Conservation (phyloP, 2,797 vertebrate genomes). For the Allobates femoralis region DNA sequence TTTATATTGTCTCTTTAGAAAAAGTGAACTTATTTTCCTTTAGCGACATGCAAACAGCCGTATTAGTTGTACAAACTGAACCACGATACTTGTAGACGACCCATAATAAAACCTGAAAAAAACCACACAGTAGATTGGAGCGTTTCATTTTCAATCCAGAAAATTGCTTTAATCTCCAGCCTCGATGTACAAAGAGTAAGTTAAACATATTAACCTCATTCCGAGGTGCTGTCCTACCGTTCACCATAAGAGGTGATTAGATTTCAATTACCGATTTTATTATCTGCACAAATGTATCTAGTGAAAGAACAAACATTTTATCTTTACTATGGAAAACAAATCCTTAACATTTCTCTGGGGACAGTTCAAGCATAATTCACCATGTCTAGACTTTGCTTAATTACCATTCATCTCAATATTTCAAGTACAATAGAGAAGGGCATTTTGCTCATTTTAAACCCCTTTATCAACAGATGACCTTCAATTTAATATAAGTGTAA, state of each 20-base stretch:
- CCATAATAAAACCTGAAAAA: not conserved
- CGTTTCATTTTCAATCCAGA: not conserved
- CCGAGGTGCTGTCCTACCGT: not conserved
- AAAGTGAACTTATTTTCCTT: too few relatives aligned
- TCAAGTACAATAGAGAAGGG: conserved; percentile 33
- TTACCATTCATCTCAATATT: conserved; percentile 50
- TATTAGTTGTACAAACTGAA: not conserved
- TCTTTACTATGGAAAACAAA: conserved; percentile 43
- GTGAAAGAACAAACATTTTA: conserved; percentile 46
- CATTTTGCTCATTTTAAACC: conserved; percentile 51
- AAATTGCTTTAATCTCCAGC: not conserved
- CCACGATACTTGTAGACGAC: not conserved
- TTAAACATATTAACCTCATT: conserved; percentile 6
- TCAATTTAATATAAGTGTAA: conserved; percentile 33
- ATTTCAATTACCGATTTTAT: conserved; percentile 48
- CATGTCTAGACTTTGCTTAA: conserved; percentile 45
- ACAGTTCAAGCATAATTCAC: conserved; percentile 40
- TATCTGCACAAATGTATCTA: conserved; percentile 37
- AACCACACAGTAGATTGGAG: too few relatives aligned
- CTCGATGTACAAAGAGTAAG: not conserved
- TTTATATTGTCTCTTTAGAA: too few relatives aligned
- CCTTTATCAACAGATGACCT: conserved; percentile 45
- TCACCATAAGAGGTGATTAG: conserved; percentile 24
- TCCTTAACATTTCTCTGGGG: conserved; percentile 33
- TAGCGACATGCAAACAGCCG: too few relatives aligned